Percentiles rank a stretch among this genome's conserved stretches.
These are phyloP conservation scores for Toxonevra muliebris DNA, from an alignment of 2,888 invertebrate species.

Conservation along the genomic window DNA sequence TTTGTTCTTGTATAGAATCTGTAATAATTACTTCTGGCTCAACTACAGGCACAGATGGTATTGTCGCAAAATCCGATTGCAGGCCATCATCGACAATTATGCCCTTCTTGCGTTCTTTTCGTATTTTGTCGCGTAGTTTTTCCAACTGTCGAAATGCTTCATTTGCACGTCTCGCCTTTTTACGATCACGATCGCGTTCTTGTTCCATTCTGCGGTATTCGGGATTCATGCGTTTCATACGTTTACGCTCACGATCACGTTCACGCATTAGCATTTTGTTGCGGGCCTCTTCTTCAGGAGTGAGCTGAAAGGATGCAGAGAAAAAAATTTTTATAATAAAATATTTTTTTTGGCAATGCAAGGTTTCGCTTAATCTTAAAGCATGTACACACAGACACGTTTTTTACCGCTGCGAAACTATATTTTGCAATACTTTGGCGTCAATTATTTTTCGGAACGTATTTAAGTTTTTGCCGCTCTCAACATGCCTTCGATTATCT, in stretches of 20 bases:
- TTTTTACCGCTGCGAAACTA: too few relatives aligned
- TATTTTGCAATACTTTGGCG: too few relatives aligned
- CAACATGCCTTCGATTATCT: too few relatives aligned
- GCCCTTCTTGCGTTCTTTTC: conserved; percentile 61
- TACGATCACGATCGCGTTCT: conserved; percentile 61
- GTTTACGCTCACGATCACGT: conserved; percentile 60
- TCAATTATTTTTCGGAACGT: too few relatives aligned
- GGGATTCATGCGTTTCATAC: conserved; percentile 61
- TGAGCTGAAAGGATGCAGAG: conserved; percentile 48
- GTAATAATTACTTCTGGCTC: conserved; percentile 57
- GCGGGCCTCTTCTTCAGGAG: conserved; percentile 60
- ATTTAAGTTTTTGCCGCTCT: too few relatives aligned
- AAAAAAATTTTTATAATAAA: background rate
- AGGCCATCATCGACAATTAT: conserved; percentile 55
- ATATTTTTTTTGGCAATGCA: too few relatives aligned
- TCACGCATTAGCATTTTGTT: conserved; percentile 61
- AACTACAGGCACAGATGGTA: conserved; percentile 52
- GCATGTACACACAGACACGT: too few relatives aligned
- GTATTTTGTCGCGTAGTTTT: conserved; percentile 61
- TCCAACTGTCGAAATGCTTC: conserved; percentile 60
- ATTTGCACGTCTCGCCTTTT: conserved; percentile 59
- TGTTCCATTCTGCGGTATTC: conserved; percentile 60
- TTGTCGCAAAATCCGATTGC: conserved; percentile 54
- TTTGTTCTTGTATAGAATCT: conserved; percentile 18
- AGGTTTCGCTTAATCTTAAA: too few relatives aligned